Percentiles rank a stretch among this genome's conserved stretches.
phyloP scores from a whole-genome alignment of 2,113 vertebrate genomes.

The Xyliphius kryptos region DNA sequence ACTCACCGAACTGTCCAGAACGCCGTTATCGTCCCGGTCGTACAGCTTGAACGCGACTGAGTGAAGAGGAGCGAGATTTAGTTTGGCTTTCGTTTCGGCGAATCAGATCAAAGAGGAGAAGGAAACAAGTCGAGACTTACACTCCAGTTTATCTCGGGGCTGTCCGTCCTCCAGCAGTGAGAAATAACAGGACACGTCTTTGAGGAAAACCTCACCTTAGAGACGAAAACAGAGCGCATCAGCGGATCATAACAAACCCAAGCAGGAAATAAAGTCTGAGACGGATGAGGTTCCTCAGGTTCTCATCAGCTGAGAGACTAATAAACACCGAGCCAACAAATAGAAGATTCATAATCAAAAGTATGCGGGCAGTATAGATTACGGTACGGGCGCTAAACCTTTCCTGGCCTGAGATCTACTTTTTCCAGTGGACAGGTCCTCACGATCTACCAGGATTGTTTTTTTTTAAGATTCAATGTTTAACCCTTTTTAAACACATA shows the following conservation, averaged over 20 bases:
- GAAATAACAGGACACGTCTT: conserved; percentile 88
- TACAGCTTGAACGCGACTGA: conserved; percentile 91
- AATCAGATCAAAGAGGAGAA: too few relatives aligned
- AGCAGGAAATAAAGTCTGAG: neutral
- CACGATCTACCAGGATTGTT: too few relatives aligned
- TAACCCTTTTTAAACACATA: too few relatives aligned
- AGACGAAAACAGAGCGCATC: conserved; percentile 11
- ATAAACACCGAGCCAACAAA: too few relatives aligned
- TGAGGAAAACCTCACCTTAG: conserved; percentile 71
- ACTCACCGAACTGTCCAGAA: conserved; percentile 87
- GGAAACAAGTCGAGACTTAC: conserved; percentile 59
- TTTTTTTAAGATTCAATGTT: too few relatives aligned
- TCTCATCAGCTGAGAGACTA: too few relatives aligned
- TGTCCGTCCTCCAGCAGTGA: conserved; percentile 84
- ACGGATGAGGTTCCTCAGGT: neutral
- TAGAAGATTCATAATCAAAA: too few relatives aligned
- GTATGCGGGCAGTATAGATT: too few relatives aligned
- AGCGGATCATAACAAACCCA: neutral
- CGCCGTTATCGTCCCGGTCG: conserved; percentile 82
- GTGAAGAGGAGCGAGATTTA: conserved; percentile 33
- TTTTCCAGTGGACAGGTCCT: too few relatives aligned
- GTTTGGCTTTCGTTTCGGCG: too few relatives aligned
- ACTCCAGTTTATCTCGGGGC: conserved; percentile 84
- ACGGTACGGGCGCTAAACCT: too few relatives aligned
- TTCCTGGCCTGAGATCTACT: too few relatives aligned